phyloP scores from a whole-genome alignment of 2,888 invertebrate genomes.

The Galerucella nymphaeae region DNA sequence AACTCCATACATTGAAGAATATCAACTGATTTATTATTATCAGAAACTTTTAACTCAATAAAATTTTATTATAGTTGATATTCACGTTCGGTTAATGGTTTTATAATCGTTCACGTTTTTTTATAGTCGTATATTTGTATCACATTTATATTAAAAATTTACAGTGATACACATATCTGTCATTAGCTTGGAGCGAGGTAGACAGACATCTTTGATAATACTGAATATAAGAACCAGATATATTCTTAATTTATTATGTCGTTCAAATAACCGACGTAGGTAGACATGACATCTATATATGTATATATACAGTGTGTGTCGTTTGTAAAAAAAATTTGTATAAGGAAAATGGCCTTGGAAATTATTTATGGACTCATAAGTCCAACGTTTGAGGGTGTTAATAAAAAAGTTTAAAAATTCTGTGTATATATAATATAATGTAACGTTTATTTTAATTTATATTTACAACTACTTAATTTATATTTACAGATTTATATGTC shows the following conservation, averaged over 20 bases:
- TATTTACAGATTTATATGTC: too few species aligned
- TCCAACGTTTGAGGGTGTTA: too few species aligned
- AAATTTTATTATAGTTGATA: constrained; percentile 1
- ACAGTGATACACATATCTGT: constrained; percentile 1
- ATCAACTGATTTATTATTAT: background rate
- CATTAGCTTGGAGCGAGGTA: background rate
- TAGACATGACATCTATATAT: background rate
- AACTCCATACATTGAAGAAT: background rate
- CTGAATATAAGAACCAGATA: background rate
- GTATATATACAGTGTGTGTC: background rate
- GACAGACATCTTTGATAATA: background rate
- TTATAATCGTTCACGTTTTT: constrained; percentile 3
- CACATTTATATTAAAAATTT: constrained; percentile 5
- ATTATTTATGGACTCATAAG: too few species aligned
- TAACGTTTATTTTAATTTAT: too few species aligned
- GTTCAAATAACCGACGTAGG: constrained; percentile 1
- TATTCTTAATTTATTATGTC: constrained; percentile 1
- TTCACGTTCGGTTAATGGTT: constrained; percentile 1
- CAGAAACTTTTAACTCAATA: background rate
- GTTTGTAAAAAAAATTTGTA: too few species aligned
- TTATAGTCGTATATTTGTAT: background rate
- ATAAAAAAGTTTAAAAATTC: too few species aligned
- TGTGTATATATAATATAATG: too few species aligned
- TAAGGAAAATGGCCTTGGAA: too few species aligned
- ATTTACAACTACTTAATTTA: too few species aligned